Base-by-base conservation (phyloP, 2,888 invertebrate species). In the Notocelia uddmanniana region DNA sequence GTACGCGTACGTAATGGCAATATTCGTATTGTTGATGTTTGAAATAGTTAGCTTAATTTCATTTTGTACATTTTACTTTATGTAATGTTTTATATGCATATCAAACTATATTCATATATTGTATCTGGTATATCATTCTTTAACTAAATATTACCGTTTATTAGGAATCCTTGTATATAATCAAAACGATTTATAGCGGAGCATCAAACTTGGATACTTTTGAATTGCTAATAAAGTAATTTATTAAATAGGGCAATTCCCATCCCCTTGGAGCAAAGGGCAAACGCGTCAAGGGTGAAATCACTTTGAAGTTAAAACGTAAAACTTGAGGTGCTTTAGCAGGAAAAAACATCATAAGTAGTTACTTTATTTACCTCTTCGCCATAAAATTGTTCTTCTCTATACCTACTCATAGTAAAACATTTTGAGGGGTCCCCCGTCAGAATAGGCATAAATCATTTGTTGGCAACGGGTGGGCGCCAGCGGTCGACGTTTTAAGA, bases 151-250 rank as follows among this genome's bases (percentile, higher is more conserved):
- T 31, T 31, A 31, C 31, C 5, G 31, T 31, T n/a, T n/a, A 31
- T 31, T 31, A 31, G 31, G 5, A 31, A 31, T 31, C 31, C 31
- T 31, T 26, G 26, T 26, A 31, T 9, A 6, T 6, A 5, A 9
- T 0, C 0, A 31, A 31, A 2, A 31, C 8, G 5, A 31, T 5
- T 31, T 6, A 9, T 31, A 5, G 8, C 8, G 8, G 31, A 6
- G 31, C 31, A 55, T 55, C 19, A 31, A 62, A 45, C 54, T 62
- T 26, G 41, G 41, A 54, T 41, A 45, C 15, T 52, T 58, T 58
- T 48, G 31, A 69, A 69, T 55, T 21, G 6, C n/a, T 50, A 41
- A 58, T 69, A 64, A 57, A 64, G 50, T 69, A 37, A 69, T 69
- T 69, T 50, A 63, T 37, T 19, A 64, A 70, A 58, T 58, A 26